Conservation (phyloP, 2,797 vertebrate species). For the Lithobates pipiens region DNA sequence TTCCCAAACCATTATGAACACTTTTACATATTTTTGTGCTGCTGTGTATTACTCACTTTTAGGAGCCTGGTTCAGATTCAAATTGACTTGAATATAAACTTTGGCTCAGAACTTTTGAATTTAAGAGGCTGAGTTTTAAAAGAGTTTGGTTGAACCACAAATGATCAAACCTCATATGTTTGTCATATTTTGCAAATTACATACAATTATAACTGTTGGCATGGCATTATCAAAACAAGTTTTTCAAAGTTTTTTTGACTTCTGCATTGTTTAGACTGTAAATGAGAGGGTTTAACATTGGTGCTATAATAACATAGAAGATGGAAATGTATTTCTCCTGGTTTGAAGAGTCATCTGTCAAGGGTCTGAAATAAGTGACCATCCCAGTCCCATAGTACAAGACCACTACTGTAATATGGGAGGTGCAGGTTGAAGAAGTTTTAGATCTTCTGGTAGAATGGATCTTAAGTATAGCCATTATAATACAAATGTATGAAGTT, state of each 20-base stretch:
- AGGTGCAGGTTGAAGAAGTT: constrained; percentile 40
- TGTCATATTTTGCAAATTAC: too few species aligned
- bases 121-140: too few species aligned
- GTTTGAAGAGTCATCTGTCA: not conserved
- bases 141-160: too few species aligned
- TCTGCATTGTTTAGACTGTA: constrained; percentile 34
- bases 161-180: too few species aligned
- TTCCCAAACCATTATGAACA: too few species aligned
- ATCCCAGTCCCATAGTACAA: constrained; percentile 37
- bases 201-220: too few species aligned
- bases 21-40: too few species aligned
- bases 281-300: constrained; percentile 21
- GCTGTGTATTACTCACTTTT: too few species aligned
- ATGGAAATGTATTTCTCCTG: constrained; percentile 16
- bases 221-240: not conserved
- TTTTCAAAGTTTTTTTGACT: constrained; percentile 15
- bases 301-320: constrained; percentile 19
- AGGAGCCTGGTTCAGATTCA: too few species aligned
- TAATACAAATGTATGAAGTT: constrained; percentile 30
- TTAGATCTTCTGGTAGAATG: not conserved
- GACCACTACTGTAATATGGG: constrained; percentile 35
- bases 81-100: too few species aligned
- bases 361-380: constrained; percentile 11
- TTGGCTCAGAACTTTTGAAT: too few species aligned
- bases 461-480: constrained; percentile 23